Evolutionary conservation across 2,888 invertebrate species (phyloP).

Genomic region (Phasia obesa): DNA sequence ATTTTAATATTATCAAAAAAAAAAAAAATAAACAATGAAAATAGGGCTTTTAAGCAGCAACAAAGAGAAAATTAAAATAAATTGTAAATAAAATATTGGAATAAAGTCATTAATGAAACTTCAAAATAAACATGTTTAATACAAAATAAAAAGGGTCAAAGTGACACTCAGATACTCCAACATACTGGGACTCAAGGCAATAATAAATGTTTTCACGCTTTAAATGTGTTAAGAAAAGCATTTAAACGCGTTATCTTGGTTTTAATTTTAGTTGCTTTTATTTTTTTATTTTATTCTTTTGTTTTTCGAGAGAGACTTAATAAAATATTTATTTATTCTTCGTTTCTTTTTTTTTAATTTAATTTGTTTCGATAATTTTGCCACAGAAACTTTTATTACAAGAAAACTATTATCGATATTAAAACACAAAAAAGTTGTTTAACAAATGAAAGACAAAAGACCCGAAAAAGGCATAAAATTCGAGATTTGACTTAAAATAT

Average conservation of each 20-base stretch:
- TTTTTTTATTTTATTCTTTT: constrained; percentile 7
- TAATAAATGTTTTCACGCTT: constrained; percentile 69
- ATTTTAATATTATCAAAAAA: not conserved
- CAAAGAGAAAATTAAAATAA: constrained; percentile 16
- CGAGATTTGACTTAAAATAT: constrained; percentile 67
- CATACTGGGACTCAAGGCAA: constrained; percentile 16
- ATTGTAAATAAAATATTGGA: constrained; percentile 49
- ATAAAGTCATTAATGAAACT: constrained; percentile 68
- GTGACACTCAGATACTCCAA: constrained; percentile 3
- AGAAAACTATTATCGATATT: constrained; percentile 45
- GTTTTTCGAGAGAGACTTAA: no score
- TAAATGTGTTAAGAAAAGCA: constrained; percentile 65
- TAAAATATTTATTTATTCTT: constrained; percentile 51
- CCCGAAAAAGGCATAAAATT: constrained; percentile 50
- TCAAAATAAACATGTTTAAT: constrained; percentile 55
- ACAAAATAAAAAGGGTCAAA: constrained; percentile 36
- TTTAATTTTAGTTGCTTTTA: constrained; percentile 17
- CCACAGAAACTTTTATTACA: constrained; percentile 53
- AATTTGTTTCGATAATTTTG: constrained; percentile 50
- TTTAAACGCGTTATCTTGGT: constrained; percentile 61
- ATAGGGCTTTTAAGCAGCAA: constrained; percentile 53
- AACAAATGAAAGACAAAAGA: constrained; percentile 31
- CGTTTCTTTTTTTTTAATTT: constrained; percentile 22
- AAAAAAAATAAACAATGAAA: constrained; percentile 38
- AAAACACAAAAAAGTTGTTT: not conserved